Base-by-base conservation (phyloP, 1,140 invertebrate genomes). In the Trinorchestia longiramus region DNA sequence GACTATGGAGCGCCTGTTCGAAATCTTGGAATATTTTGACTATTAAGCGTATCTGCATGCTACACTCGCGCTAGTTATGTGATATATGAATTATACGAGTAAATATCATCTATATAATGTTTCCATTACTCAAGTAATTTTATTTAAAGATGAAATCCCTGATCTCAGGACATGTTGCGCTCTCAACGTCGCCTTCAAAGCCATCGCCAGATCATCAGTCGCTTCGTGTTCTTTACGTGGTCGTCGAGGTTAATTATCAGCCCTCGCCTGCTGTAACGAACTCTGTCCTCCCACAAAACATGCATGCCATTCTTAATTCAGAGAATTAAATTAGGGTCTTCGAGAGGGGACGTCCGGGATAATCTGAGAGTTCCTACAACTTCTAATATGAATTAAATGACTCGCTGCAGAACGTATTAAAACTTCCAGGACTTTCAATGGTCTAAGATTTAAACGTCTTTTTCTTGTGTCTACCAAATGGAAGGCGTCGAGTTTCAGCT, bases 351-450 rank as follows among this genome's bases (percentile, higher is more conserved):
- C 4, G 88, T 42, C 43, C 88, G 43, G 41, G 43, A 90, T 90
- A 36, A 90, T 90, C 88, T 42, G 28, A 90, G 88, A 42, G 88
- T 41, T 43, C 43, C 43, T 90, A 15, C 88, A 90, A 90, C 88
- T 90, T 90, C 88, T 77, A 77, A 77, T 90, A 43, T 90, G 88
- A 43, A 90, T 90, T 43, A 90, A 90, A 90, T 43, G n/a, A 90
- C 88, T 90, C 88, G 88, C 23, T 36, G 88, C 88, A 42, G 41
- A 90, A 90, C 41, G n/a, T 90, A 90, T 90, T 90, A 43, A 90
- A 90, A 43, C n/a, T 90, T 43, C 11, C 88, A 4, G 11, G n/a
- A 42, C 41, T 90, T 90, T 42, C 41, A 36, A 43, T 90, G 11
- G 88, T 42, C 4, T 42, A 15, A 90, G n/a, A 42, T 42, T 42